These are phyloP conservation scores for Euura saliciscinereae DNA, from an alignment of 1,140 invertebrate genomes.

Conservation along the genomic window DNA sequence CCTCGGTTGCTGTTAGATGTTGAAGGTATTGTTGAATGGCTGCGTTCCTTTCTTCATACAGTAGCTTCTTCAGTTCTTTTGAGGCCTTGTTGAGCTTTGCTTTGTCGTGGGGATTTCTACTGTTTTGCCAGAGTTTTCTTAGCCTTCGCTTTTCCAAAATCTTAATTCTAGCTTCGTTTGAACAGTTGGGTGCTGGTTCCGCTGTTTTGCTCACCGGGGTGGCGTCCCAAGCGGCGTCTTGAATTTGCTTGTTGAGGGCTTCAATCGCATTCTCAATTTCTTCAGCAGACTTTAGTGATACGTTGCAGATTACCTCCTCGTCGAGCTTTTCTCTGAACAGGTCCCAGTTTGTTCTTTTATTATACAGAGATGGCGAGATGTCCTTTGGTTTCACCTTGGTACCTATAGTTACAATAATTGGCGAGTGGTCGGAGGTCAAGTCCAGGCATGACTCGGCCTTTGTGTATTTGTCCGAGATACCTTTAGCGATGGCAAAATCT, in stretches of 20 bases:
- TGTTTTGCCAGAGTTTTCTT: constrained; percentile 9
- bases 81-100: constrained; percentile 7
- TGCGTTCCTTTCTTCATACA: constrained; percentile 6
- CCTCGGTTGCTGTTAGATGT: constrained; percentile 12
- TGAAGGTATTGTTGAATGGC: constrained; percentile 8
- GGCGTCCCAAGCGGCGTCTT: too few relatives aligned
- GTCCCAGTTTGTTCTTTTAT: constrained; percentile 8
- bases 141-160: constrained; percentile 11
- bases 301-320: neutral
- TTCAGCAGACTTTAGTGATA: neutral
- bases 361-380: neutral
- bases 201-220: constrained; percentile 6
- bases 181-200: neutral
- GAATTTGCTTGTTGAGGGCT: neutral
- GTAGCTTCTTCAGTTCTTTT: constrained; percentile 10
- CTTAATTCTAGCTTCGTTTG: constrained; percentile 6
- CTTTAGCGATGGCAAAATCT: constrained; percentile 28
- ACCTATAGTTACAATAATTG: constrained; percentile 9
- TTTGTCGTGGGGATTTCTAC: constrained; percentile 10
- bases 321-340: neutral
- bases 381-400: neutral
- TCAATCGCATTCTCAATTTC: neutral
- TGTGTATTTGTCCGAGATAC: constrained; percentile 16
- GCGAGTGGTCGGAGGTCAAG: constrained; percentile 22
- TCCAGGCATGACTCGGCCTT: constrained; percentile 13